These are phyloP conservation scores for Cheumatopsyche charites DNA, from an alignment of 1,140 invertebrate species.

Conservation along the genomic window DNA sequence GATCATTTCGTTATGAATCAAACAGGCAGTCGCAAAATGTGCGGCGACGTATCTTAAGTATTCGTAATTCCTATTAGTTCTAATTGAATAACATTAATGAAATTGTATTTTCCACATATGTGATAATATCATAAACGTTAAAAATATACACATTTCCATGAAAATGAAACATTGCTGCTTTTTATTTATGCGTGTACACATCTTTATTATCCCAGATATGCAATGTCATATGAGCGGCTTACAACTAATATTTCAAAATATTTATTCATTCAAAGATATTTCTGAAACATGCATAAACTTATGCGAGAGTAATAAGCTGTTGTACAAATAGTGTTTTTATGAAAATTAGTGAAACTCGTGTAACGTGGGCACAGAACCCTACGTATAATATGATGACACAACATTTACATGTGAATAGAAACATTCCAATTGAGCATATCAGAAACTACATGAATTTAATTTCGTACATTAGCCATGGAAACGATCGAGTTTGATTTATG, in stretches of 20 bases:
- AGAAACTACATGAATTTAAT: too few relatives aligned
- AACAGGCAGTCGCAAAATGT: too few relatives aligned
- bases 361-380: neutral
- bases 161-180: too few relatives aligned
- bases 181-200: too few relatives aligned
- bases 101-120: slow-evolving; percentile 23
- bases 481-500: too few relatives aligned
- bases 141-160: neutral
- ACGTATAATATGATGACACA: neutral
- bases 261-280: neutral
- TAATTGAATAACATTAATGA: slow-evolving; percentile 23
- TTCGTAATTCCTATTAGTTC: slow-evolving; percentile 30
- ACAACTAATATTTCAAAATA: too few relatives aligned
- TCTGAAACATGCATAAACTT: slow-evolving; percentile 12
- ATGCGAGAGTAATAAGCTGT: neutral
- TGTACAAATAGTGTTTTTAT: slow-evolving; percentile 17
- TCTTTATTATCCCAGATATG: too few relatives aligned
- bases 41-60: neutral
- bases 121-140: slow-evolving; percentile 21
- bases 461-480: too few relatives aligned
- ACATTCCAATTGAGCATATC: neutral
- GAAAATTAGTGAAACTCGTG: slow-evolving; percentile 7
- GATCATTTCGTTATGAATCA: neutral
- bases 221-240: too few relatives aligned
- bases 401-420: neutral